These are phyloP conservation scores for Ariolimax columbianus DNA, from an alignment of 2,888 invertebrate genomes.

Conservation along the genomic window DNA sequence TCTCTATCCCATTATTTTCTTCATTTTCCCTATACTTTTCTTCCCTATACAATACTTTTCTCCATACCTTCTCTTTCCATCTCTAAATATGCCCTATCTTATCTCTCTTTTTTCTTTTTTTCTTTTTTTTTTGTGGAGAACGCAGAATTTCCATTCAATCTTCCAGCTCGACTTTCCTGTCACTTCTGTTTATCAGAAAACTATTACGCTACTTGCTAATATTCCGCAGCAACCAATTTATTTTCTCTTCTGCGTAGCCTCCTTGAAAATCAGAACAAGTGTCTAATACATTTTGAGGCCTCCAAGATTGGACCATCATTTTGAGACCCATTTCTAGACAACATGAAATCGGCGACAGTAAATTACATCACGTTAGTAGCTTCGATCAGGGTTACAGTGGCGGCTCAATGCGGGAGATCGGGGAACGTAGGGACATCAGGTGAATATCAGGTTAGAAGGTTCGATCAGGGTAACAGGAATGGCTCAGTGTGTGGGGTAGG, in stretches of 20 bases:
- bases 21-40: too few species aligned
- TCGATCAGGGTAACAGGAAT: too few species aligned
- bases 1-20: too few species aligned
- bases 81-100: too few species aligned
- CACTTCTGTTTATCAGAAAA: neutral
- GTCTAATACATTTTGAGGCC: constrained; percentile 35
- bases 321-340: constrained; percentile 33
- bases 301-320: constrained; percentile 20
- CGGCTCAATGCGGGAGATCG: too few species aligned
- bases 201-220: neutral
- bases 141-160: neutral
- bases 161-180: neutral
- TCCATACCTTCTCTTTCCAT: too few species aligned
- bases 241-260: neutral
- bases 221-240: constrained; percentile 5
- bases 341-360: constrained; percentile 9
- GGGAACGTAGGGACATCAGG: too few species aligned
- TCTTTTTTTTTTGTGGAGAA: neutral
- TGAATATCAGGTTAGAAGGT: too few species aligned
- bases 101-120: too few species aligned
- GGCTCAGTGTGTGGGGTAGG: too few species aligned
- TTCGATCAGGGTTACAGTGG: constrained; percentile 17
- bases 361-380: constrained; percentile 28
- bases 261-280: constrained; percentile 30
- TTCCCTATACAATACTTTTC: too few species aligned